Conservation (phyloP, 37 sponge, comb jelly and placozoan genomes). For the Geodia barretti region DNA sequence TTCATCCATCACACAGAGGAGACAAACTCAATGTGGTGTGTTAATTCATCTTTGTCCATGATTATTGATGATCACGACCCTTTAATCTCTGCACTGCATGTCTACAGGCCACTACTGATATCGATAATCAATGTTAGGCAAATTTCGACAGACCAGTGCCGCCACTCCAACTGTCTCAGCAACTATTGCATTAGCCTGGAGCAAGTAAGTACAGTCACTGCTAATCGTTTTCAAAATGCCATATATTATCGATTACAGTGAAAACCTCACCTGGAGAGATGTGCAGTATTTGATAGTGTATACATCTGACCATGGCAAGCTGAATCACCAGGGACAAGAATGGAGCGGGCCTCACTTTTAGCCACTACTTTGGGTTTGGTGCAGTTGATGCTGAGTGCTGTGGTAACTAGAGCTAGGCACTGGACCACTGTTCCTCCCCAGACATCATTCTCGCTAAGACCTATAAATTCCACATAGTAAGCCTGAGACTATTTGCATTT, state of each 20-base stretch:
- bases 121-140: slow-evolving; percentile 26
- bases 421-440: slow-evolving; percentile 78
- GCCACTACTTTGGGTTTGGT: slow-evolving; percentile 89
- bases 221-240: no score
- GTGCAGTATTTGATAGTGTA: slow-evolving; percentile 88
- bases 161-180: slow-evolving; percentile 57
- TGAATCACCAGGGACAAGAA: slow-evolving; percentile 31
- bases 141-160: slow-evolving; percentile 65
- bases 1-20: slow-evolving; percentile 35
- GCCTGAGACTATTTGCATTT: no score
- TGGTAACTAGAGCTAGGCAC: slow-evolving; percentile 77
- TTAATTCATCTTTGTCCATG: background rate
- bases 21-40: background rate
- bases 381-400: slow-evolving; percentile 79
- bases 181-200: slow-evolving; percentile 71
- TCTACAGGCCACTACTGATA: slow-evolving; percentile 35
- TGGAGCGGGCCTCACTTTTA: slow-evolving; percentile 70
- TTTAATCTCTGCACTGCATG: no score
- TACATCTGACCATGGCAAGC: slow-evolving; percentile 27
- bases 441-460: background rate
- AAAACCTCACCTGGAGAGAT: slow-evolving; percentile 89
- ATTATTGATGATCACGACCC: no score
- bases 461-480: background rate
- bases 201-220: slow-evolving; percentile 61
- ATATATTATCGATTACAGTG: background rate